phyloP scores from a whole-genome alignment of 2,797 vertebrate species.

The Acipenser ruthenus region DNA sequence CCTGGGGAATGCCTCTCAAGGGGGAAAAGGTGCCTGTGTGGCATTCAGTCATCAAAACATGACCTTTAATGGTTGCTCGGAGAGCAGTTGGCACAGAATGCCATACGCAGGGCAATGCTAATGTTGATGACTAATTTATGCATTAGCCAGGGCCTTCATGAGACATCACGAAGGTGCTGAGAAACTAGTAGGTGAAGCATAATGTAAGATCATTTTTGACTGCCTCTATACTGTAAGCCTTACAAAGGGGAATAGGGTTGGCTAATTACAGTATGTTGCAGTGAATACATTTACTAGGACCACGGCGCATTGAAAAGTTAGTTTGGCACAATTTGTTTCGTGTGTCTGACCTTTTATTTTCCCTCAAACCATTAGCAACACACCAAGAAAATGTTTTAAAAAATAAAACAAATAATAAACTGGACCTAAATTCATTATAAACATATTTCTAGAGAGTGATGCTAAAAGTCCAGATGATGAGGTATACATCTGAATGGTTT shows the following conservation, averaged over 20 bases:
- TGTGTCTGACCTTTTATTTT: slow-evolving; percentile 57
- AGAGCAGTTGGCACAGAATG: slow-evolving; percentile 95
- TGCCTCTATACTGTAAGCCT: slow-evolving; percentile 32
- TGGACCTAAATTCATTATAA: too few relatives aligned
- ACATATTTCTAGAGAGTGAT: too few relatives aligned
- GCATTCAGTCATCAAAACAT: slow-evolving; percentile 99
- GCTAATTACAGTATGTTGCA: slow-evolving; percentile 61
- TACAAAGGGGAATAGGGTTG: slow-evolving; percentile 48
- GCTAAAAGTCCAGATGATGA: too few relatives aligned
- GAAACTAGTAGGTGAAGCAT: slow-evolving; percentile 27
- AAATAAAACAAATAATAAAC: too few relatives aligned
- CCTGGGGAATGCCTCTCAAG: slow-evolving; percentile 97
- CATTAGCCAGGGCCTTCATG: slow-evolving; percentile 76
- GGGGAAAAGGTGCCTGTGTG: slow-evolving; percentile 98
- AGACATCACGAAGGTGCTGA: slow-evolving; percentile 15
- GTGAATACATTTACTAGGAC: slow-evolving; percentile 58
- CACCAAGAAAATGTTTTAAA: too few relatives aligned
- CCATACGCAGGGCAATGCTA: slow-evolving; percentile 83
- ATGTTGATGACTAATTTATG: slow-evolving; percentile 97
- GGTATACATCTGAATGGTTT: too few relatives aligned
- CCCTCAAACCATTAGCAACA: slow-evolving; percentile 33
- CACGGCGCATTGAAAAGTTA: slow-evolving; percentile 57
- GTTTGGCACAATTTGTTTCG: slow-evolving; percentile 56
- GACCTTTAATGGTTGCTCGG: slow-evolving; percentile 98
- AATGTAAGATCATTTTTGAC: slow-evolving; percentile 26